Base-by-base conservation (phyloP, 2,888 invertebrate species). In the Furcula furcula region DNA sequence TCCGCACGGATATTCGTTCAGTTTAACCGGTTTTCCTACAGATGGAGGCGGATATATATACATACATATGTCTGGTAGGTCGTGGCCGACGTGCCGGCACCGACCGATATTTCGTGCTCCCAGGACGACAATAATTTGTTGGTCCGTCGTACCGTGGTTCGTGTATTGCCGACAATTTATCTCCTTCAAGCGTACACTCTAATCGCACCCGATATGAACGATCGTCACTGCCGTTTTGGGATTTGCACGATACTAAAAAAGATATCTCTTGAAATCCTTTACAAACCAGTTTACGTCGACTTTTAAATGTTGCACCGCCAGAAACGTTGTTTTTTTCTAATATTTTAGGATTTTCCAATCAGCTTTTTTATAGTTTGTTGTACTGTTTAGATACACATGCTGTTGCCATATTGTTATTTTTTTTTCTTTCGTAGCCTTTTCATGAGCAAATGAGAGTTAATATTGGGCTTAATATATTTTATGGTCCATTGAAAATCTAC, bases 41-140 rank as follows among this genome's bases (percentile, higher is more conserved):
- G 60, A 71, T 59, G 56, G 55, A 40, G 59, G 55, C 62, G 63
- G 70, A 70, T 72, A 74, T 69, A 69, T 71, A 73, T 73, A 66
- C 73, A 70, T 72, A 74, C 68, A 69, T 71, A 73, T 73, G 66
- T 74, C 71, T 71, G 63, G 66, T 63, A 61, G 69, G 64, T 68
- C 62, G 64, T 63, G 58, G 65, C 60, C 62, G 64, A 65, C 71
- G 66, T 63, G 67, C 66, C 56, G 46, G 63, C 60, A 53, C 67
- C 66, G 64, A 60, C 74, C 77, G 75, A 79, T 81, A 80, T 80
- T 79, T 79, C 79, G 69, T 76, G 70, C 68, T 82, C 81, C 82
- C 82, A 63, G 71, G 78, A 73, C 79, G 80, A 78, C 80, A 74
- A 83, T 84, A 85, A 84, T 84, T 84, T 83, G 82, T 83, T 80